Base-by-base conservation (phyloP, 2,113 vertebrate genomes). In the Cyprichromis sp. region DNA sequence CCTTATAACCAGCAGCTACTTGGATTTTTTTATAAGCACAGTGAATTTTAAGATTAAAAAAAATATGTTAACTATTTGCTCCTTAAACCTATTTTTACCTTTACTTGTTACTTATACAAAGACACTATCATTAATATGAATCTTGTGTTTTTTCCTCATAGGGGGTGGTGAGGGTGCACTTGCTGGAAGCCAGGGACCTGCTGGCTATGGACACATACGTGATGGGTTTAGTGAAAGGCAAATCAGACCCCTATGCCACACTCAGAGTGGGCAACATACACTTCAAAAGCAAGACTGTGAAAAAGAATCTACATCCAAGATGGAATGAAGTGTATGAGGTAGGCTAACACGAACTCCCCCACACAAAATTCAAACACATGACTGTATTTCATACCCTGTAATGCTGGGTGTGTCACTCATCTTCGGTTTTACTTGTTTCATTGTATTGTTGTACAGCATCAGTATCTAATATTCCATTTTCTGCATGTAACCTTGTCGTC, bases 311-410 rank as follows among this genome's bases (percentile, higher is more conserved):
- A 61, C 93, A 97, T 90, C 99, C 99, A 16, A 80, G 59, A 50
- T 99, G 99, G 99, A 97, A 98, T 0, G 98, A 99, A 92, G 96
- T 97, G 2, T 98, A 97, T 87, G 98, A 99, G 98, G 99, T 99
- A 92, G 83, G 81, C 52, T 24, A 52, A 26, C 16, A 17, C 3
- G 0, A 73, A 68, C 5, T 7, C 36, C 11, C 36, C 19, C 34
- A 40, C 34, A 38, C 31, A 66, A 42, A 24, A 13, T 9, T 24
- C n/a, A 16, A 24, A 71, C 38, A 68, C 16, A 26, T 4, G 13
- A 45, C 14, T 45, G 8, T 73, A 17, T 45, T 73, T 45, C 68
- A 45, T 73, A 10, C 13, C 36, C 36, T 17, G 38, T 16, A 50
- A 31, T 42, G 53, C 42, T 78, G 68, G 5, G 57, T 31, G 14